Percentiles rank a stretch among this genome's conserved stretches.
Conservation (phyloP, 2,888 invertebrate species). For the Polyommatus iphigenia region DNA sequence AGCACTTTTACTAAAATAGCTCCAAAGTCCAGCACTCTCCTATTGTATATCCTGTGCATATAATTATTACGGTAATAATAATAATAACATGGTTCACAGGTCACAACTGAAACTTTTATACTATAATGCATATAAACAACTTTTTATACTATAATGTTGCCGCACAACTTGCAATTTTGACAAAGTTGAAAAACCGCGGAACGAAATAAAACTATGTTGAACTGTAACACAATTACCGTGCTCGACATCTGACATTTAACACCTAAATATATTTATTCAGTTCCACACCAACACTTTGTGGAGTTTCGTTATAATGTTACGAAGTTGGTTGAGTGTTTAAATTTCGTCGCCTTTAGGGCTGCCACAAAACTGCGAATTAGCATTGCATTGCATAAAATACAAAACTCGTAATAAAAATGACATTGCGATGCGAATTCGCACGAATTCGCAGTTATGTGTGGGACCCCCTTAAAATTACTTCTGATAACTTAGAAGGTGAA, state of each 20-base stretch:
- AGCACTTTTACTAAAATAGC: no score
- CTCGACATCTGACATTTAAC: constrained; percentile 11
- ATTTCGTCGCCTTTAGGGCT: background rate
- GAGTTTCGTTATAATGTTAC: background rate
- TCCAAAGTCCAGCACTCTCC: no score
- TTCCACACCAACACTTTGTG: background rate
- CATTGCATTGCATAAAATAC: no score
- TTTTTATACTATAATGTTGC: background rate
- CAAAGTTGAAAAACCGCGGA: constrained; percentile 10
- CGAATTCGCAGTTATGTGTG: no score
- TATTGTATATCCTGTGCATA: no score
- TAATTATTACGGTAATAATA: background rate
- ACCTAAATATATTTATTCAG: constrained; percentile 6
- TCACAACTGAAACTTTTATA: background rate
- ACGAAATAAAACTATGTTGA: constrained; percentile 17
- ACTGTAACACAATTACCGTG: constrained; percentile 17
- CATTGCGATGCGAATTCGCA: no score
- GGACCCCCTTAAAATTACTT: no score
- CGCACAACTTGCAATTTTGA: background rate
- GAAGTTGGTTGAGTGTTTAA: background rate
- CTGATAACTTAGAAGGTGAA: no score
- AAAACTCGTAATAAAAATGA: no score
- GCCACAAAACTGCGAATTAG: background rate
- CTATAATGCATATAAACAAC: no score
- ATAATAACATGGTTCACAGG: background rate